Evolutionary conservation across 2,888 invertebrate species (phyloP), one percentile per base, ranked within the genome.

Genomic region (Noctua comes): DNA sequence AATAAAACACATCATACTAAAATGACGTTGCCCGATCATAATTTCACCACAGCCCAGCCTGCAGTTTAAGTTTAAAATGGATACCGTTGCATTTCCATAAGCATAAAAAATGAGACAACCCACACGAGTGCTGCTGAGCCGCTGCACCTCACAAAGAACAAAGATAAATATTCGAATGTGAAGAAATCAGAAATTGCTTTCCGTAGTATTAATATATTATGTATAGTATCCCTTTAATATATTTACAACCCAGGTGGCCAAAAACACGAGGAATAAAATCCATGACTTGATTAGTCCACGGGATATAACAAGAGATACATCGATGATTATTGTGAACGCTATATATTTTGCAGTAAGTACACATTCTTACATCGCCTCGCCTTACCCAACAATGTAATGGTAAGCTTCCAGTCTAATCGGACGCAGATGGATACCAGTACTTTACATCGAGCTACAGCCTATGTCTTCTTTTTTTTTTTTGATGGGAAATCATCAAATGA

Each of bases 211-310:
- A 24, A 24, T 24, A 24, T 24, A 24, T 21, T 24, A 24, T 21
- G 7, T 51, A 21, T 24, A 51, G 51, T 8, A 51, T 24, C 21
- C 21, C 24, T 51, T 54, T 54, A 54, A 24, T 54, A 24, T 54
- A 1, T 76, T 79, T 66, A 79, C n/a, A 21, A 71, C 89, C 3
- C 79, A 96, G 96, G 94, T 98, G 13, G 97, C 97, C 84, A 90
- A 96, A 0, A 97, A 98, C 88, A 99, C 99, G 0, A 97, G 98
- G 31, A 94, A 98, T 24, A 98, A 98, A 94, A 99, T 99, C 73
- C 97, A 97, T 80, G 94, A 98, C 74, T 94, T 99, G 1, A 91
- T 99, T 76, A 89, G 94, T 0, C 46, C 97, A 1, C 95, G 92
- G 40, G 95, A 97, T 83, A 93, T 98, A 16, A 83, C 94, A 83